Evolutionary conservation across 30 jellyfish, hydroid and myxozoan species (phyloP), one percentile per base, ranked within the genome.

Genomic region (Catostylus mosaicus): DNA sequence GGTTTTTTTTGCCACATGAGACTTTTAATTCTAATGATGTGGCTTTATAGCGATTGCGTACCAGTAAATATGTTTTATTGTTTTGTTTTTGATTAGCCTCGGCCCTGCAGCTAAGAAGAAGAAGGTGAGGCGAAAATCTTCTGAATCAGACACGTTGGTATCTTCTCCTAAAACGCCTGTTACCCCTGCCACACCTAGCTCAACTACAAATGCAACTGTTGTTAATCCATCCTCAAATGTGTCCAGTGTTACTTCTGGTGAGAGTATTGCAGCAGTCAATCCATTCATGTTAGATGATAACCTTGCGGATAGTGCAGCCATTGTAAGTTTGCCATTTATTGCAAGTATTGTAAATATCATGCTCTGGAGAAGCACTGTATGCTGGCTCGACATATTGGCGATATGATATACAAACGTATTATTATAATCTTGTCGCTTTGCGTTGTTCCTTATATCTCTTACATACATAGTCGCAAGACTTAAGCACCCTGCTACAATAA

Each of bases 101-200:
- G 90, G 83, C 27, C 86, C 86, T 1, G 93, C 86, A 0, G 81
- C 93, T 7, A 83, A 83, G 81, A 73, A 57, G 67, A 83, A 70
- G 81, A 83, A 59, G 30, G 87, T 83, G 36, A 67, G 88, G n/a
- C 70, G 95, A 40, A 85, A 85, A 47, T 85, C 95, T 0, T 85
- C 95, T 0, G 95, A 85, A 19, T 85, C 95, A 19, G 88, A 85
- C 77, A 51, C 86, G 30, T 1, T 83, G 37, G 81, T 73, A 7
- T 45, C 85, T 50, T 73, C 93, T 37, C 95, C 95, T 31, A 85
- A 61, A 35, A 79, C 96, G 3, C 89, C 98, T 18, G 81, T 88
- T 33, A 77, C 85, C 19, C 93, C 89, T 20, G 83, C 88, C 45
- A 70, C 88, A 30, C 90, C 90, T 2, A 80, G 50, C 33, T 64